These are phyloP conservation scores for Sinelater perroti DNA, from an alignment of 2,888 invertebrate species.

Conservation along the genomic window DNA sequence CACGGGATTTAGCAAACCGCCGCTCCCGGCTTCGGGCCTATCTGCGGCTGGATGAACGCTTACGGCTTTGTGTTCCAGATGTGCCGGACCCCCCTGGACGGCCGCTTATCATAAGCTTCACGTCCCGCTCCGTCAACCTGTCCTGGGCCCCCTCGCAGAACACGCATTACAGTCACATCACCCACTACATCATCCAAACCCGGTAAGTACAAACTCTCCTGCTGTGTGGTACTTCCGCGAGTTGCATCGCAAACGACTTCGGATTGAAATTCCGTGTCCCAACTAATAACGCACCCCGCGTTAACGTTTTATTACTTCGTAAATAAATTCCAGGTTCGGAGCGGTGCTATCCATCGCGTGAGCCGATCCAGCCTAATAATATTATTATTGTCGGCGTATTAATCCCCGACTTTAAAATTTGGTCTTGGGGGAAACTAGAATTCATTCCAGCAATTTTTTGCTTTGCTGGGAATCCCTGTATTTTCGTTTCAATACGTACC, in stretches of 20 bases:
- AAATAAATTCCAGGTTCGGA: constrained; percentile 25
- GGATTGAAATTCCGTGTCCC: constrained; percentile 26
- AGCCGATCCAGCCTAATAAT: constrained; percentile 19
- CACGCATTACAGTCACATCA: constrained; percentile 73
- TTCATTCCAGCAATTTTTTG: not conserved
- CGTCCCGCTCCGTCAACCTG: constrained; percentile 76
- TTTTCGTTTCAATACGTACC: constrained; percentile 18
- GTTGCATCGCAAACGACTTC: constrained; percentile 24
- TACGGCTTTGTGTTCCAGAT: constrained; percentile 62
- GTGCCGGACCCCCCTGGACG: constrained; percentile 76
- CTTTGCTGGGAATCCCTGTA: constrained; percentile 2
- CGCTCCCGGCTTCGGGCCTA: constrained; percentile 24
- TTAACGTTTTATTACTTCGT: constrained; percentile 24
- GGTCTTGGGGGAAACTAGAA: constrained; percentile 1
- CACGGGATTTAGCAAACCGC: constrained; percentile 32
- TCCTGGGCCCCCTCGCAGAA: constrained; percentile 79
- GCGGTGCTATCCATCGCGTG: constrained; percentile 21
- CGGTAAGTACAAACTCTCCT: constrained; percentile 65
- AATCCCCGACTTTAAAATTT: constrained; percentile 11
- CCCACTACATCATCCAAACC: constrained; percentile 77
- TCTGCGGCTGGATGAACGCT: constrained; percentile 31
- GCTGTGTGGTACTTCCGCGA: constrained; percentile 25
- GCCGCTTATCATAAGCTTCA: constrained; percentile 76
- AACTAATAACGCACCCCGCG: constrained; percentile 26
- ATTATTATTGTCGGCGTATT: not conserved